Evolutionary conservation across 2,797 vertebrate species (phyloP), one percentile per base, ranked within the genome.

Genomic region (Scyliorhinus canicula): DNA sequence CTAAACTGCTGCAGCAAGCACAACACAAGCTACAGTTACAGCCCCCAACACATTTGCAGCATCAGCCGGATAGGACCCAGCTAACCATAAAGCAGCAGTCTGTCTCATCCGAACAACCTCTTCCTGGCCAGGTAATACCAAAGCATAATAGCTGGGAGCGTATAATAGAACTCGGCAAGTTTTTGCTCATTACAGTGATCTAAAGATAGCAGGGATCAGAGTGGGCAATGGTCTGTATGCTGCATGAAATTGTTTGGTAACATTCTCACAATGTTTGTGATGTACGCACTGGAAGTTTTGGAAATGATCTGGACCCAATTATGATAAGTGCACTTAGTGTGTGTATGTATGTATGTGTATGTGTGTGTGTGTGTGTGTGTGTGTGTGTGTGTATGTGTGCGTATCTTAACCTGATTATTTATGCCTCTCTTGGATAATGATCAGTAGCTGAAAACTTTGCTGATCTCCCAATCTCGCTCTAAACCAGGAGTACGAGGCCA

Each of bases 1-100:
- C 99, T 14, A 98, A 98, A 96, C 98, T 99, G 77, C 99, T 99
- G 96, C 99, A 99, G 96, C 98, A 99, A 52, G 98, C 98, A 95
- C 99, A 98, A 1, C 97, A 98, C 96, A 98, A 98, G 96, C 97
- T 97, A 0, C 98, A 71, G 40, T 7, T 63, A 31, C 93, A 69
- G 26, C 65, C 93, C 65, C 93, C 71, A 4, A n/a, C 93, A 35
- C 93, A 67, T 52, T 44, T 63, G 31, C 93, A 93, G 93, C 93
- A 67, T 14, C 93, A 94, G 44, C 65, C 67, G 1, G 65, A 94
- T 35, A 69, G 50, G 31, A 52, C 67, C 28, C 65, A 94, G 65
- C 65, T 50, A 52, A 67, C 47, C 12, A 3, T 71, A 50, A 94
- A 94, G 55, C 93, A 99, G 96, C 98, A 99, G 96, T 97, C 99